Evolutionary conservation across 2,888 invertebrate genomes (phyloP), one percentile per base, ranked within the genome.

Genomic region (Pristionchus mayeri): DNA sequence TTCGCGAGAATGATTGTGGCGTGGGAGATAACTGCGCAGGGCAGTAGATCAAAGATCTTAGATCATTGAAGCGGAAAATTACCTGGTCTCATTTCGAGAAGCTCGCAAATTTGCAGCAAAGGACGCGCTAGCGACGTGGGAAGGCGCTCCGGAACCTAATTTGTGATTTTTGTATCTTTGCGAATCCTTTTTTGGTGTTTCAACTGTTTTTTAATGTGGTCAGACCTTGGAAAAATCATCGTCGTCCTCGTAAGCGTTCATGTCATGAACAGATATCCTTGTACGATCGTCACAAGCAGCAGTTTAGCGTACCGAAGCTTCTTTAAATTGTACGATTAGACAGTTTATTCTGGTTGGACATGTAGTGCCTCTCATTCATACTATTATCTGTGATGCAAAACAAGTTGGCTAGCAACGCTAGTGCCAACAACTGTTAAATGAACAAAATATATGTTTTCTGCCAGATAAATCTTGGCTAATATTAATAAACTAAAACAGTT

Each of bases 51-150:
- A 63, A 16, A 3, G 18, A 34, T 4, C 3, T 7, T 18, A 3
- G 18, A 34, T 4, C 3, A n/a, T 18, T 3, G 6, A 54, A 37
- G 21, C 16, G 30, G 63, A 30, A 30, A 16, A 2, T n/a, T 24
- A 44, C 71, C 71, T 44, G 71, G 71, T 13, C 24, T 71, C 71
- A 71, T 71, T n/a, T 40, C 71, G 1, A 71, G 71, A 9, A 40
- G 3, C 9, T 71, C 24, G 9, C 40, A 71, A 13, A 71, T 9
- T n/a, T 40, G 11, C 71, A 71, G 0, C n/a, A 40, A 44, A 9
- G 71, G 71, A 0, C 13, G 37, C 0, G 40, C 71, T 11, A 71
- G 6, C 0, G 71, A 40, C 7, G 21, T 4, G 3, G 71, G 71
- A 40, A 71, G 71, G 24, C 13, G 9, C 0, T 37, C 24, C 7